Evolutionary conservation across 2,797 vertebrate genomes (phyloP), one percentile per base, ranked within the genome.

Genomic region (Capromys pilorides): DNA sequence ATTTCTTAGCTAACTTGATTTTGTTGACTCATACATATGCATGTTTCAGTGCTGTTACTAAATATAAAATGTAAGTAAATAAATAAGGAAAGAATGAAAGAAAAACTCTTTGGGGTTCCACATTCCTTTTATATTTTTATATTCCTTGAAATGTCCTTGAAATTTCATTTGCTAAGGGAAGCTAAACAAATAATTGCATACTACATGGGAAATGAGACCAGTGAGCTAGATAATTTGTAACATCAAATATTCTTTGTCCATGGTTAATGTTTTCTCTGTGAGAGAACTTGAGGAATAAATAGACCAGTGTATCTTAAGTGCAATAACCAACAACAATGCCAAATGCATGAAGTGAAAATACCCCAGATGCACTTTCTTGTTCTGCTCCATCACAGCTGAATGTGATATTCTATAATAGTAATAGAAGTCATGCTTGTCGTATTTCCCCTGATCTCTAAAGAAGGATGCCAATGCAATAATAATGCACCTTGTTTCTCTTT

Each of bases 21-120:
- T 98, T 98, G 98, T 98, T 98, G 97, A 97, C 97, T 98, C 98
- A 98, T 98, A 98, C 98, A 98, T 98, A 98, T 98, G 98, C 98
- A 98, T 98, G 98, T 98, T 98, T 97, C 97, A 96, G 87, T 96
- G 93, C 96, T 97, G 93, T 97, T 98, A 94, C 93, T 97, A 98
- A 98, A 98, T 98, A 97, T 96, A 98, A 97, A 98, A 77, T 77
- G 18, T 77, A 77, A 77, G 14, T 77, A 77, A 88, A 97, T 19
- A 85, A 81, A 81, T 96, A 61, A 10, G 21, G 33, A 90, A 95
- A 86, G 16, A 59, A 94, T 49, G 71, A 67, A 78, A 91, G 84
- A 86, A 95, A 79, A 11, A 0, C 66, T 94, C 96, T 98, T 98
- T 97, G 97, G 95, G 59, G 61, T 96, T 97, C 96, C 96, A 94